Evolutionary conservation across 2,888 invertebrate genomes (phyloP).

Genomic region (Osedax fenrisi): DNA sequence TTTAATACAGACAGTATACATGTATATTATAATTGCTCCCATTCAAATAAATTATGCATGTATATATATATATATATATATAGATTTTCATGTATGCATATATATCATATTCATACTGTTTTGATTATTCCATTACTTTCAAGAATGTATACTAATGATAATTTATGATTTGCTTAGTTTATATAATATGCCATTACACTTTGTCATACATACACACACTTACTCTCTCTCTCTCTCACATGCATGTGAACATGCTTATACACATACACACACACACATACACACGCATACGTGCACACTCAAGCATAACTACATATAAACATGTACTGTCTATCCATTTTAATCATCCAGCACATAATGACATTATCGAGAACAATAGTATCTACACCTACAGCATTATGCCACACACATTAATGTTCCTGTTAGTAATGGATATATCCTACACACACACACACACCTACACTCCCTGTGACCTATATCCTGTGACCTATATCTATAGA

Average conservation of each 20-base stretch:
- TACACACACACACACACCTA: background rate
- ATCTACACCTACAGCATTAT: too few species aligned
- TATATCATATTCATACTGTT: too few species aligned
- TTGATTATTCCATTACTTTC: background rate
- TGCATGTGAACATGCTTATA: background rate
- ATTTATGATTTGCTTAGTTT: too few species aligned
- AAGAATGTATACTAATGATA: too few species aligned
- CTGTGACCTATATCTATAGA: background rate
- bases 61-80: background rate
- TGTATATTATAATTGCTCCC: background rate
- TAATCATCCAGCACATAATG: too few species aligned
- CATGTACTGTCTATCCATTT: too few species aligned
- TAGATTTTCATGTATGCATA: background rate
- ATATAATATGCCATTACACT: too few species aligned
- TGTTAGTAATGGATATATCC: too few species aligned
- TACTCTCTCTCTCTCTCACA: background rate
- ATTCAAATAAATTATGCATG: background rate
- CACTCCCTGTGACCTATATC: background rate
- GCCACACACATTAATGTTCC: too few species aligned
- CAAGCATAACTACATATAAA: background rate
- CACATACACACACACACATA: background rate
- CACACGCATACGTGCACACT: background rate
- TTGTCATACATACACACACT: background rate
- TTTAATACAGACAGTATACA: too few species aligned
- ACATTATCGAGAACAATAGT: too few species aligned